Evolutionary conservation across 2,113 vertebrate genomes (phyloP).

Genomic region (Hemiprocne comata): DNA sequence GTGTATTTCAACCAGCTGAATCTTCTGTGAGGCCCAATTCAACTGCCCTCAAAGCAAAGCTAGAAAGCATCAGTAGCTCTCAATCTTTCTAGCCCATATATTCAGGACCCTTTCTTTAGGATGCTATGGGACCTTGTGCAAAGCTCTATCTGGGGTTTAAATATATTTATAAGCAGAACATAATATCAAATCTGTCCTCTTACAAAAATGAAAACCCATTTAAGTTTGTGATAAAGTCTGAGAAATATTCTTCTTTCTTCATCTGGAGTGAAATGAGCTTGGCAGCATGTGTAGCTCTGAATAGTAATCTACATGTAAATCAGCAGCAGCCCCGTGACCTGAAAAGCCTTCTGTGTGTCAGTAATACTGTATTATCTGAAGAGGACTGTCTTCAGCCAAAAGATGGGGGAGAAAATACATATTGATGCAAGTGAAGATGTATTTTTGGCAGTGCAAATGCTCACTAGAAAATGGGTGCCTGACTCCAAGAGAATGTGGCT

Average conservation of each 20-base stretch:
- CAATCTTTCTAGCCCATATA: not conserved
- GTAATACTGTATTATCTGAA: not conserved
- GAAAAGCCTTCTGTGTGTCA: not conserved
- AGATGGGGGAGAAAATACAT: not conserved
- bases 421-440: not conserved
- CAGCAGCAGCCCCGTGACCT: not conserved
- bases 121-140: not conserved
- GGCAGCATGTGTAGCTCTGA: not conserved
- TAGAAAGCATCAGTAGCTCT: not conserved
- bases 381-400: not conserved
- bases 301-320: conserved; percentile 43
- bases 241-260: conserved; percentile 5
- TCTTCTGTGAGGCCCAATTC: not conserved
- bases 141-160: not conserved
- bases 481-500: not conserved
- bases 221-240: not conserved
- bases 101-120: not conserved
- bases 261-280: not conserved
- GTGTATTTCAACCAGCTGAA: not conserved
- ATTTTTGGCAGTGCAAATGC: not conserved
- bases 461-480: not conserved
- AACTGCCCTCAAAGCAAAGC: not conserved
- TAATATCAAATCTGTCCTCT: not conserved
- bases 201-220: not conserved
- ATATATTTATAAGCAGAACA: not conserved